Evolutionary conservation across 2,113 vertebrate species (phyloP).

Genomic region (Leptosomus discolor): DNA sequence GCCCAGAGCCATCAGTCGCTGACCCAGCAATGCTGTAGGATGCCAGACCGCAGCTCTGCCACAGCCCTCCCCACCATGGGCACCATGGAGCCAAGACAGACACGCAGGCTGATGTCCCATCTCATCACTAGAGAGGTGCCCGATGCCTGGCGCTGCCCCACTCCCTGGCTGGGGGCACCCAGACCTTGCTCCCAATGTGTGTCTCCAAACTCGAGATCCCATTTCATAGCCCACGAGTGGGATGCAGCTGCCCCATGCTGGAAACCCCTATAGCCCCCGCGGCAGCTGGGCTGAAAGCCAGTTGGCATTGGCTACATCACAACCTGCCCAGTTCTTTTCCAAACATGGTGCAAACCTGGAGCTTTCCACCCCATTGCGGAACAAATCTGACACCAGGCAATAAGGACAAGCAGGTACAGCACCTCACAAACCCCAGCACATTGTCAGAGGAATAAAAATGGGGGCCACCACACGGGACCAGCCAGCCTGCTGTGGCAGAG

Average conservation of each 20-base stretch:
- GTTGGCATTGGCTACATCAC: fast-evolving
- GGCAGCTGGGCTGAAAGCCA: neutral
- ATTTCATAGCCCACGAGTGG: neutral
- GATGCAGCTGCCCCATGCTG: neutral
- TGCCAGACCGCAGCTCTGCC: neutral
- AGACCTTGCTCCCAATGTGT: fast-evolving
- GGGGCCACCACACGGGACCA: fast-evolving
- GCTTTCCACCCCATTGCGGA: neutral
- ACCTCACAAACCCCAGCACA: fast-evolving
- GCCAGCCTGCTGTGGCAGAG: neutral
- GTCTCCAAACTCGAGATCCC: neutral
- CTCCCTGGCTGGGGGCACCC: neutral
- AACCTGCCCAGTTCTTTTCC: neutral
- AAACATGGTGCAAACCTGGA: neutral
- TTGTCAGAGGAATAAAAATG: neutral
- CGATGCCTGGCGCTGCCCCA: neutral
- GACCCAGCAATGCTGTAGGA: neutral
- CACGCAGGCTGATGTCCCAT: neutral
- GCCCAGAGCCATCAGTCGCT: neutral
- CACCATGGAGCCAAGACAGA: fast-evolving
- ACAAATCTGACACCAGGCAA: neutral
- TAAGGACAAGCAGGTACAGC: neutral
- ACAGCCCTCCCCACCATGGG: neutral
- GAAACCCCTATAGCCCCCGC: fast-evolving
- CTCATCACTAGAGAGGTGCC: neutral